Base-by-base conservation (phyloP, 2,888 invertebrate species). In the Leucophenga montana region DNA sequence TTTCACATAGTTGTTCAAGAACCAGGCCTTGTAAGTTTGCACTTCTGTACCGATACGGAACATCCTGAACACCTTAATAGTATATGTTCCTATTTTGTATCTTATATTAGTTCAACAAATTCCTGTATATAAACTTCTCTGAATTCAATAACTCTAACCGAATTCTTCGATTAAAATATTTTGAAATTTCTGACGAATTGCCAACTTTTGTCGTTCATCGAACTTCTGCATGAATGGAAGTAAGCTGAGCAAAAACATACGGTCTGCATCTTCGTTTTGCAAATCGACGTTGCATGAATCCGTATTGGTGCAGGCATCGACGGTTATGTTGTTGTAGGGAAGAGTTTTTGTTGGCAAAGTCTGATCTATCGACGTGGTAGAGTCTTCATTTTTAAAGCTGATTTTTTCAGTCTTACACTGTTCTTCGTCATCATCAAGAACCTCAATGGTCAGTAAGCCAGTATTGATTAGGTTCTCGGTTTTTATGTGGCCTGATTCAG, bases 141-240 rank as follows among this genome's bases (percentile, higher is more conserved):
- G 39, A 11, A 11, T 1, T 11, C 11, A 5, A 11, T 27, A 4
- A 27, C 50, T 16, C 81, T 65, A 84, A 68, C 82, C 82, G 57
- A 85, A 82, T 71, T 85, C 85, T 56, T 85, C 84, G 27, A 85
- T 81, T 3, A 85, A 72, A 48, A 86, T 86, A 69, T 80, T 85
- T 73, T 85, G 86, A 6, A 85, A 72, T 22, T 85, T 85, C 64
- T 85, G 85, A 2, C 85, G 80, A 54, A 86, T 85, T 18, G 78
- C 78, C 46, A 85, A 69, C 65, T 86, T 85, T 5, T 86, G 79
- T 1, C 82, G 77, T 39, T 79, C 82, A 18, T 85, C 81, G 33
- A 85, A 69, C 5, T 82, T 77, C 67, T 84, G 77, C n/a, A 85
- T 73, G 64, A 85, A 85, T 14, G 85, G 85, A 75, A 85, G 72